These are phyloP conservation scores for Drosophila fuyamai DNA, from an alignment of 1,140 invertebrate genomes.

Conservation along the genomic window DNA sequence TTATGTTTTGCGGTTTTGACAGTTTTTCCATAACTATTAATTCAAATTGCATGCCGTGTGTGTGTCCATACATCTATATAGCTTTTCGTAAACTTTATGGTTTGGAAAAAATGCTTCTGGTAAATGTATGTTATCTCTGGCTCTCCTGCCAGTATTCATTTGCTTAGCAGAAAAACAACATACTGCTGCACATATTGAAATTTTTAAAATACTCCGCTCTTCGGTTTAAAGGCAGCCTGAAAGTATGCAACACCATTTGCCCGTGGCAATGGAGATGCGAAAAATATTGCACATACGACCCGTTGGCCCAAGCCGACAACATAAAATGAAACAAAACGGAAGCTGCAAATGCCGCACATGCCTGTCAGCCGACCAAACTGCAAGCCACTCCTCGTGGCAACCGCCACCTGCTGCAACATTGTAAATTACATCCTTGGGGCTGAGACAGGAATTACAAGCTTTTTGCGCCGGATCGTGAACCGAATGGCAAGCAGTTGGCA, in stretches of 20 bases:
- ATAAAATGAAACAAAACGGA: constrained; percentile 59
- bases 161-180: constrained; percentile 1
- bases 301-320: constrained; percentile 24
- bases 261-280: constrained; percentile 4
- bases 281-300: constrained; percentile 58
- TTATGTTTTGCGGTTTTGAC: constrained; percentile 14
- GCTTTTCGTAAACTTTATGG: background rate
- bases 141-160: constrained; percentile 20
- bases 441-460: constrained; percentile 61
- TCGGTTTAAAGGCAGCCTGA: constrained; percentile 5
- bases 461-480: constrained; percentile 48
- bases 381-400: constrained; percentile 26
- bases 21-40: constrained; percentile 17
- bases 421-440: constrained; percentile 64
- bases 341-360: constrained; percentile 27
- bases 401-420: constrained; percentile 76
- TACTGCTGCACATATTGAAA: constrained; percentile 6
- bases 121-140: constrained; percentile 2
- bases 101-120: background rate
- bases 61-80: background rate
- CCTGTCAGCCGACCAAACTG: constrained; percentile 21
- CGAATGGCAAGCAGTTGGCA: constrained; percentile 48
- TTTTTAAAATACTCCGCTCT: constrained; percentile 11
- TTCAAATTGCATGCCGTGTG: background rate
- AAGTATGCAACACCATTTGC: constrained; percentile 29